Percentiles rank a stretch among this genome's conserved stretches.
Evolutionary conservation across 2,888 invertebrate genomes (phyloP).

Genomic region (Linyphia triangularis): DNA sequence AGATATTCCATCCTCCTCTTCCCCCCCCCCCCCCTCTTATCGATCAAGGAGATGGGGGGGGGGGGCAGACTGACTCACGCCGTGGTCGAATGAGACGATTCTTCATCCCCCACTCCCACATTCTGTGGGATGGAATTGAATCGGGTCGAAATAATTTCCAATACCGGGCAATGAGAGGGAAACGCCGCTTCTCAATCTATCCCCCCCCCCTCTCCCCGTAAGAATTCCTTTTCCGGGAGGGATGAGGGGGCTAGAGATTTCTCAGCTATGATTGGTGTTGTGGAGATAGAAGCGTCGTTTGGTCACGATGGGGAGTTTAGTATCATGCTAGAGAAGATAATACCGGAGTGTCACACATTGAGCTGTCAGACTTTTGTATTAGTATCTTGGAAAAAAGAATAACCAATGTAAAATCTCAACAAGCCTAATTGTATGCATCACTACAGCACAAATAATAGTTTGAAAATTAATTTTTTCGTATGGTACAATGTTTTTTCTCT

Average conservation of each 20-base stretch:
- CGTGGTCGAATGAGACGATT: conserved; percentile 12
- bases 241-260: background rate
- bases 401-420: no score
- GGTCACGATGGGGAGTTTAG: no score
- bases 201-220: background rate
- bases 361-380: no score
- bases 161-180: conserved; percentile 42
- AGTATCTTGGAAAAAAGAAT: no score
- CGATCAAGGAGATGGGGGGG: conserved; percentile 5
- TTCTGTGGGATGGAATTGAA: conserved; percentile 27
- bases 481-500: no score
- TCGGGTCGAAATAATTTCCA: conserved; percentile 68
- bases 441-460: no score
- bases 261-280: conserved; percentile 23
- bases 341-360: no score
- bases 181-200: conserved; percentile 10
- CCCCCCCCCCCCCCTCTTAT: conserved; percentile 12
- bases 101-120: background rate
- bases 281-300: background rate
- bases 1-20: conserved; percentile 1
- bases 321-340: no score
- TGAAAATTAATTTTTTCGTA: no score
- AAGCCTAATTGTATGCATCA: no score
- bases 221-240: background rate
- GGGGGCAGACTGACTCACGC: conserved; percentile 28